Evolutionary conservation across 2,888 invertebrate species (phyloP).

Genomic region (Troglohyphantes excavatus): DNA sequence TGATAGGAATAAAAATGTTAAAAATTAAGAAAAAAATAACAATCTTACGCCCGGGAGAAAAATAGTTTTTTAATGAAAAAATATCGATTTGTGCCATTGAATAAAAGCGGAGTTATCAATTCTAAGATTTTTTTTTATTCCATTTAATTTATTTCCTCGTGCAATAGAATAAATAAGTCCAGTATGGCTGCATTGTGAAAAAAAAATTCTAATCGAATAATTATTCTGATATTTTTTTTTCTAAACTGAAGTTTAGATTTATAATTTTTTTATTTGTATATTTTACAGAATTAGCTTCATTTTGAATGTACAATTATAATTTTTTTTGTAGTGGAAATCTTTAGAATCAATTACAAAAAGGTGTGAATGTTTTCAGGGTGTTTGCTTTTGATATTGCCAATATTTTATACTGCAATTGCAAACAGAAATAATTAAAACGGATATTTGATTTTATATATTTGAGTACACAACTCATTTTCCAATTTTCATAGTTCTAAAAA

Average conservation of each 20-base stretch:
- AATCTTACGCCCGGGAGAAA: constrained; percentile 29
- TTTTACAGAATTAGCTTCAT: constrained; percentile 13
- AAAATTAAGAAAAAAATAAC: constrained; percentile 16
- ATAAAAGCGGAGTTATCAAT: constrained; percentile 41
- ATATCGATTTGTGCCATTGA: constrained; percentile 11
- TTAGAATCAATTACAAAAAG: not conserved
- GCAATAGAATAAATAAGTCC: constrained; percentile 6
- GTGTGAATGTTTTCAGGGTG: not conserved
- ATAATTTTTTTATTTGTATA: constrained; percentile 10
- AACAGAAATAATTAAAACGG: too few species aligned
- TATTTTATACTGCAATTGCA: too few species aligned
- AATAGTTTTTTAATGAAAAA: constrained; percentile 41
- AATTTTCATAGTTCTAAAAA: too few species aligned
- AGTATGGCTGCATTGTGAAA: not conserved
- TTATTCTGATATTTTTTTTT: constrained; percentile 18
- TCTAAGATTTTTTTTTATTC: not conserved
- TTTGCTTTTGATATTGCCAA: too few species aligned
- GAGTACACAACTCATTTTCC: too few species aligned
- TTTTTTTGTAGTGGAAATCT: not conserved
- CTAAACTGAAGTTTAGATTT: not conserved
- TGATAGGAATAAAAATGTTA: constrained; percentile 20
- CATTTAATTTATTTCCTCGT: not conserved
- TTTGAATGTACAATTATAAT: constrained; percentile 5
- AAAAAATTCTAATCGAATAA: constrained; percentile 8
- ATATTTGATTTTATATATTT: too few species aligned